Percentiles rank a stretch among this genome's conserved stretches.
Conservation (phyloP, 2,888 invertebrate species). For the Drosophila falleni region DNA sequence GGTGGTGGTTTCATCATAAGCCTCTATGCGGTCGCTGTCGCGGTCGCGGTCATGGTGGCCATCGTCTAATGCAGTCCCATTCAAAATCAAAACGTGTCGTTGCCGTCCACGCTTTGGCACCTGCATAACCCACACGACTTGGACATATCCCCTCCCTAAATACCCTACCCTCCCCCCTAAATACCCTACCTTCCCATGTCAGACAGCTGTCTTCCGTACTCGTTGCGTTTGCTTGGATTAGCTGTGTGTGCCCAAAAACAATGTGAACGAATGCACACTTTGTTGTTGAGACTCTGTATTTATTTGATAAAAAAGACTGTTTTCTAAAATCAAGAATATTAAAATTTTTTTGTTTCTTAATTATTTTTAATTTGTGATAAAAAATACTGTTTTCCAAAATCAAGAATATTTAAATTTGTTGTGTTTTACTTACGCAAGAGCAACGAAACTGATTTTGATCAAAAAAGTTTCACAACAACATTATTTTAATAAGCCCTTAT, state of each 20-base stretch:
- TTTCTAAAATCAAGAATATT: no score
- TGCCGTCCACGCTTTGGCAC: slow-evolving; percentile 21
- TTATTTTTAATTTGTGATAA: no score
- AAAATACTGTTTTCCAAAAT: no score
- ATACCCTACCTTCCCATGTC: not conserved
- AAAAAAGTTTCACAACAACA: no score
- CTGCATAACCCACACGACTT: slow-evolving; percentile 22
- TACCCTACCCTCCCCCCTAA: not conserved
- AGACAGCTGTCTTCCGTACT: slow-evolving; percentile 4
- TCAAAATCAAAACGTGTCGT: slow-evolving; percentile 78
- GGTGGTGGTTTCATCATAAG: slow-evolving; percentile 62
- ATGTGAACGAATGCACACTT: slow-evolving; percentile 27
- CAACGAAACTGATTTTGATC: no score
- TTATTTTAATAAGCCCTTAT: no score
- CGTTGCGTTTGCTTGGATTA: slow-evolving; percentile 35
- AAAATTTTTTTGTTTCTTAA: no score
- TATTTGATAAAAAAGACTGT: no score
- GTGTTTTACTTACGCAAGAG: no score
- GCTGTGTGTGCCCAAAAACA: slow-evolving; percentile 37
- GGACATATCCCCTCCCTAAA: not conserved
- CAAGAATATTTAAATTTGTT: no score
- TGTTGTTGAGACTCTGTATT: not conserved
- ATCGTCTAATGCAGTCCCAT: slow-evolving; percentile 72
- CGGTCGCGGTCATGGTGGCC: slow-evolving; percentile 31
- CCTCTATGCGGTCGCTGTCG: slow-evolving; percentile 31